Base-by-base conservation (phyloP, 2,113 vertebrate species). In the Emydura subglobosa region DNA sequence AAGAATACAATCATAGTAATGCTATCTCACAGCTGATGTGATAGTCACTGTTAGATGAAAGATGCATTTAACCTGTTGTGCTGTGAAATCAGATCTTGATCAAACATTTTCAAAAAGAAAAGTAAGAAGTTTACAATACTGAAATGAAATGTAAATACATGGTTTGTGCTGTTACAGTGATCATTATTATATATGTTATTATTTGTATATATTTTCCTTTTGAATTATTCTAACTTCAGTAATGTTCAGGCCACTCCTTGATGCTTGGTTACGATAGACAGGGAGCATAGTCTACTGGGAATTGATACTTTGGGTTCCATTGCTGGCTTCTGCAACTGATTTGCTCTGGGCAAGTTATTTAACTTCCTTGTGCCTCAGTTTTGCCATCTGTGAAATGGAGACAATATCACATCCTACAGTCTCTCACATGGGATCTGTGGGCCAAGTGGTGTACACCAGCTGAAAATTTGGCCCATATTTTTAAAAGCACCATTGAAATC, bases 61-160 rank as follows among this genome's bases (percentile, higher is more conserved):
- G 47, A 83, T 61, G 13, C n/a, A 7, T 25, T 87, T 0, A 17
- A 10, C 53, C 78, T 78, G 14, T 87, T 84, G 24, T 42, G 29
- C 25, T 54, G 59, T 12, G 74, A 82, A 42, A 8, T 78, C 61
- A 82, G 39, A 61, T 65, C 13, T 78, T 34, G 44, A 87, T 19
- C 16, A 87, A 54, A 47, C 10, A 2, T 31, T 47, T 47, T 47
- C 47, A 47, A 47, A 47, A 47, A 47, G 47, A 8, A 53, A 55
- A 51, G 34, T 25, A 47, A 47, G 42, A 31, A 16, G 50, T 22
- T 27, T 79, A 79, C 87, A 88, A 21, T 29, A 39, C 5, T 3
- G n/a, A 82, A 85, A 83, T 50, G 61, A 89, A 80, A 76, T 39
- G 47, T 6, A 91, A 86, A 83, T 83, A 61, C n/a, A 50, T 4